These are phyloP conservation scores for Corynorhinus townsendii DNA, from an alignment of 2,113 vertebrate genomes.

Conservation along the genomic window DNA sequence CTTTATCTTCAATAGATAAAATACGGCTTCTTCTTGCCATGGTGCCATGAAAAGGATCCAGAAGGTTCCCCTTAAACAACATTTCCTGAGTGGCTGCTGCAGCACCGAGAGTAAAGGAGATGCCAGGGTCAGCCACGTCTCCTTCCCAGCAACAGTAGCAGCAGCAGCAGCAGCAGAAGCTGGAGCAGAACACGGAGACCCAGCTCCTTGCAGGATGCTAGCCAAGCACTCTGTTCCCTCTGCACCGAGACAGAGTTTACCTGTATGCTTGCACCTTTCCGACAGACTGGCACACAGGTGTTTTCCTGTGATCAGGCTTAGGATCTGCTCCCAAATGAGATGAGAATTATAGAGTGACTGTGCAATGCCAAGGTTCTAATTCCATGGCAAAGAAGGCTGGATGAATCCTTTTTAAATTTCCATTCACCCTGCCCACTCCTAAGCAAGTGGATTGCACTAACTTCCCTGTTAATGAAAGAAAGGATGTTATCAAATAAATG, in stretches of 20 bases:
- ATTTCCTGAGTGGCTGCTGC: constrained; percentile 25
- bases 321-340: constrained; percentile 7
- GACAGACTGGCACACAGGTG: constrained; percentile 28
- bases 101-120: constrained; percentile 35
- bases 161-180: constrained; percentile 62
- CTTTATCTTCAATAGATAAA: constrained; percentile 62
- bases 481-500: background rate
- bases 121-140: constrained; percentile 29
- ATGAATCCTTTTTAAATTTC: background rate
- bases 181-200: constrained; percentile 51
- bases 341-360: constrained; percentile 1
- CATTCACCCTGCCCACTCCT: background rate
- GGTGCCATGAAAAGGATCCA: constrained; percentile 55
- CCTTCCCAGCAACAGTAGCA: constrained; percentile 49
- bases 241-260: background rate
- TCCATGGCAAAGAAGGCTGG: background rate
- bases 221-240: constrained; percentile 50
- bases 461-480: constrained; percentile 28
- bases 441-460: background rate
- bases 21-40: constrained; percentile 45
- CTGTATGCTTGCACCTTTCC: background rate
- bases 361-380: background rate
- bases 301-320: background rate
- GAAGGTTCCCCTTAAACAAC: constrained; percentile 52
- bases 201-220: constrained; percentile 47